Evolutionary conservation across 2,797 vertebrate genomes (phyloP).

Genomic region (Schizopygopsis malacanthus): DNA sequence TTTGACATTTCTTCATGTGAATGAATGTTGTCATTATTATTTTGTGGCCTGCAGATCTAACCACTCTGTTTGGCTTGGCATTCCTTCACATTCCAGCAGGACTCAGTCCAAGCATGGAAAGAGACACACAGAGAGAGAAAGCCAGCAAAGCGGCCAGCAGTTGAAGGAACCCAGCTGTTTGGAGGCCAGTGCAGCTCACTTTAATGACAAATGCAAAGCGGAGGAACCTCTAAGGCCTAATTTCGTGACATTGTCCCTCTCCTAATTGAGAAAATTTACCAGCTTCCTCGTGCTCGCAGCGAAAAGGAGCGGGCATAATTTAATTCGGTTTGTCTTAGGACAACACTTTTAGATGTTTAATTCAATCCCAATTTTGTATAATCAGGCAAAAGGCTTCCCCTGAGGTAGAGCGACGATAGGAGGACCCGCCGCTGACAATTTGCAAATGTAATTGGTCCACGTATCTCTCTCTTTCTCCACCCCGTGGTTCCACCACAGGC

Average conservation of each 20-base stretch:
- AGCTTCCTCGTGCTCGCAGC: constrained; percentile 78
- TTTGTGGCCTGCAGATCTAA: constrained; percentile 16
- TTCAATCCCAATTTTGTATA: constrained; percentile 99
- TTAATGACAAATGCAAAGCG: constrained; percentile 53
- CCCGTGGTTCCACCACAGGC: constrained; percentile 75
- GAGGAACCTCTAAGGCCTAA: constrained; percentile 80
- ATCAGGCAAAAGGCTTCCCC: constrained; percentile 94
- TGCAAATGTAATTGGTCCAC: constrained; percentile 96
- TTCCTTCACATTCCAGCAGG: constrained; percentile 15
- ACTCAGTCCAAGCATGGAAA: constrained; percentile 1
- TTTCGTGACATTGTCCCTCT: constrained; percentile 79
- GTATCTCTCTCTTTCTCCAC: constrained; percentile 66
- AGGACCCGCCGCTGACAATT: constrained; percentile 86
- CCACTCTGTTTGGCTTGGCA: not conserved
- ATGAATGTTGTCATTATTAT: not conserved
- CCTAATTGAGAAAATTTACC: constrained; percentile 80
- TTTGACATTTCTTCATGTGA: not conserved
- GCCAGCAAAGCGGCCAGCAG: not conserved
- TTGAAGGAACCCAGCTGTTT: constrained; percentile 46
- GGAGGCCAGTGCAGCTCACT: constrained; percentile 35
- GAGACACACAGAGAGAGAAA: not conserved
- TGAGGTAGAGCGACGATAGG: constrained; percentile 89
- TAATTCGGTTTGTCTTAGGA: constrained; percentile 93
- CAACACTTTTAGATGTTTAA: constrained; percentile 97
- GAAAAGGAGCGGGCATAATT: constrained; percentile 88